These are phyloP conservation scores for Harpagus bidentatus DNA, from an alignment of 2,113 vertebrate genomes.

Conservation along the genomic window DNA sequence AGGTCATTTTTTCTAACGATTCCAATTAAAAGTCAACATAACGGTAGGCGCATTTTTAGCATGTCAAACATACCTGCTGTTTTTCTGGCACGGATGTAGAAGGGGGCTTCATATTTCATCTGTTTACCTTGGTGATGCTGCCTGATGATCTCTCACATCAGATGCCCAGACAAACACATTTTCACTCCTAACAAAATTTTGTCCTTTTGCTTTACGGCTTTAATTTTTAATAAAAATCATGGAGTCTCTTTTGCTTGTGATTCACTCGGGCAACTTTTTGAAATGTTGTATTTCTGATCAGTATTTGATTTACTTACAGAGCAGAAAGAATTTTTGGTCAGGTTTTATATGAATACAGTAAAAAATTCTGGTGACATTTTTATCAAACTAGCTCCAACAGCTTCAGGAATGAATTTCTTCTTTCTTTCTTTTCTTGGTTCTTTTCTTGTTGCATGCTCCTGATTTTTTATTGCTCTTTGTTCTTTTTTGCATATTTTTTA, in stretches of 20 bases:
- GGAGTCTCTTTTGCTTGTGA: not conserved
- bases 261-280: not conserved
- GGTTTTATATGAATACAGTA: not conserved
- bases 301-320: not conserved
- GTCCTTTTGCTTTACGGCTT: not conserved
- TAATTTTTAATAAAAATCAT: not conserved
- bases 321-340: not conserved
- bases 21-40: not conserved
- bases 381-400: not conserved
- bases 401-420: not conserved
- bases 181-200: not conserved
- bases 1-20: not conserved
- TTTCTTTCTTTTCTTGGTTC: not conserved
- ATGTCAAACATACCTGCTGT: not conserved
- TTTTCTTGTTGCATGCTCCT: not conserved
- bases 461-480: not conserved
- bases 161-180: not conserved
- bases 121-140: not conserved
- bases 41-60: not conserved
- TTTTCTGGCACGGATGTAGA: not conserved
- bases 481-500: not conserved
- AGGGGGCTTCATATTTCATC: not conserved
- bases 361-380: not conserved
- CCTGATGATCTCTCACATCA: not conserved
- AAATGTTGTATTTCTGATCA: not conserved